phyloP scores from a whole-genome alignment of 2,797 vertebrate species.

The Babyrousa celebensis region DNA sequence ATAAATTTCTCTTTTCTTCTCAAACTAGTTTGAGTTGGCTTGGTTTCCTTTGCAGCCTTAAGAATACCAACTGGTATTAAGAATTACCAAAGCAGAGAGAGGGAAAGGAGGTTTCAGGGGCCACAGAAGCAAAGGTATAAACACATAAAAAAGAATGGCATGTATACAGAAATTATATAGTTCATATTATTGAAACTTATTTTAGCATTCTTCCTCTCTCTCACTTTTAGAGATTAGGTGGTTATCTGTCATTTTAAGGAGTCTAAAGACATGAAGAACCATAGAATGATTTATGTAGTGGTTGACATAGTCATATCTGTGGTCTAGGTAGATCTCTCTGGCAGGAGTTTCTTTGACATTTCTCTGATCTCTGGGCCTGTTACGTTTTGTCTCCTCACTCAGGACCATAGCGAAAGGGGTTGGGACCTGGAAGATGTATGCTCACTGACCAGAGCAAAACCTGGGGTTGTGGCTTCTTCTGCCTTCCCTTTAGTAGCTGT shows the following conservation, averaged over 20 bases:
- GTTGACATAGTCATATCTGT: background rate
- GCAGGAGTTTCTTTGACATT: background rate
- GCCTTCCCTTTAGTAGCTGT: background rate
- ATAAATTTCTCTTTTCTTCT: conserved; percentile 13
- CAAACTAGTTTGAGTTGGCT: background rate
- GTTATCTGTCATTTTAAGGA: background rate
- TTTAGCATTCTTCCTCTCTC: background rate
- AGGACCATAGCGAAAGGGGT: background rate
- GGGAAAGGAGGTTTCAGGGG: background rate
- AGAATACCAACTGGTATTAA: background rate
- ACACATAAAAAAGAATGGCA: background rate
- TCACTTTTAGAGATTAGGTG: background rate
- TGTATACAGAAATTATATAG: background rate
- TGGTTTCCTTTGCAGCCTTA: conserved; percentile 13
- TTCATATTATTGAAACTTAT: background rate
- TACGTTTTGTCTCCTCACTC: background rate
- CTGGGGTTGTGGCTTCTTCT: background rate
- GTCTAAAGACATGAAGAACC: background rate
- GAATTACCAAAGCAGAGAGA: conserved; percentile 5
- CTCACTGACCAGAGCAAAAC: background rate
- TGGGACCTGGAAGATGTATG: background rate
- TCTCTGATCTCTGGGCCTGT: background rate
- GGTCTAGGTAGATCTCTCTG: conserved; percentile 3
- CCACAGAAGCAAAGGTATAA: background rate
- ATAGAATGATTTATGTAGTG: background rate